Evolutionary conservation across 2,888 invertebrate genomes (phyloP), one percentile per base, ranked within the genome.

Genomic region (Heteromyza rotundicornis): DNA sequence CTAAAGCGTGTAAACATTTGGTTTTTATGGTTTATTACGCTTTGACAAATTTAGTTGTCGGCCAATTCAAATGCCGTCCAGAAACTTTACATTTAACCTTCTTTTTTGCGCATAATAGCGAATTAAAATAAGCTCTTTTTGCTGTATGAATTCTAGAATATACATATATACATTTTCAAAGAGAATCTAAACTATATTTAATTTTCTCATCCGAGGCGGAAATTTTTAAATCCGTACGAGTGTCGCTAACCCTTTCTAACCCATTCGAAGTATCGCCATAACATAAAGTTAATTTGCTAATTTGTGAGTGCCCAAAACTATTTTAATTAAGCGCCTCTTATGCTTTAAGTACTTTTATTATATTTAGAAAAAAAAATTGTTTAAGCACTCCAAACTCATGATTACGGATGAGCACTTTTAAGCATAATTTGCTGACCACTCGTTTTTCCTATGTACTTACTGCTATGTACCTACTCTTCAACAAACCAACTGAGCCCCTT

Each of bases 261-360:
- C n/a, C n/a, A n/a, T n/a, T n/a, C n/a, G n/a, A n/a, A n/a, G n/a
- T n/a, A n/a, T n/a, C n/a, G n/a, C n/a, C n/a, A n/a, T n/a, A n/a
- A n/a, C n/a, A n/a, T n/a, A 32, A 32, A 32, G 12, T 32, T 32
- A 32, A 8, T 32, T 32, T 47, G 5, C 50, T 50, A 50, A 50
- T 50, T 50, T 50, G 19, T 50, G 50, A 40, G 3, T n/a, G 36
- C 8, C 19, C 49, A 51, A 55, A 60, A 60, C 55, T 60, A 50
- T 61, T 61, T 61, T 61, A 61, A 61, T 61, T 61, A 61, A 61
- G 57, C 60, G n/a, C 27, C 49, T 51, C 36, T 35, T 53, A 22
- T 35, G 19, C 51, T 51, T 24, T 23, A 51, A 51, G 27, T 24
- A 16, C 51, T 51, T 24, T 24, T 2, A n/a, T n/a, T n/a, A n/a